Base-by-base conservation (phyloP, 2,888 invertebrate species). In the Actias luna region DNA sequence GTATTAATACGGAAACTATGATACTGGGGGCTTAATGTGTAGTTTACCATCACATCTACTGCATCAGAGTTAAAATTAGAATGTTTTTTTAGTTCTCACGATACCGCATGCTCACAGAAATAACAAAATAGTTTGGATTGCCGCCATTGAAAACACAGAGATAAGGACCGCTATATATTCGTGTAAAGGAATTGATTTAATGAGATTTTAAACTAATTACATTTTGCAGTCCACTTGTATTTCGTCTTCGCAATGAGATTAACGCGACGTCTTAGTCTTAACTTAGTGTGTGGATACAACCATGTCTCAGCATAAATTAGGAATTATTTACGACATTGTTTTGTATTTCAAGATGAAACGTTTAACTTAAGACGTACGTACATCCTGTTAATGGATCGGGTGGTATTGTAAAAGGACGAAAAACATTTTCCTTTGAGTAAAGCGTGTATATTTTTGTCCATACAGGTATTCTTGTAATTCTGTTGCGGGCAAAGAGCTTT, bases 181-280 rank as follows among this genome's bases (percentile, higher is more conserved):
- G 87, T 88, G 89, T 88, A 78, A 85, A 84, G 85, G 84, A 88
- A 88, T 89, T 89, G 90, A 90, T 90, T 90, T 89, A 91, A 85
- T 84, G 84, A 84, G 83, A 86, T 84, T 84, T 86, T 88, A 86
- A 89, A 85, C 83, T 89, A 90, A 91, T 90, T 90, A 84, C 84
- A 89, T 86, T 84, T 84, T 84, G 82, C 82, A 82, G 81, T 87
- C 78, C 80, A 82, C 80, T 84, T 83, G 81, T 80, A 80, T 87
- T 85, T 82, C 79, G 80, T 80, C 80, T 82, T 76, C 73, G 73
- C 71, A 69, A 67, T 74, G 75, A 86, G 84, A 89, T 85, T 83
- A 84, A 86, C 72, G 76, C 68, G 62, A 69, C 65, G 72, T 79
- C 71, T 72, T 71, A 71, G 76, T 73, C 75, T 79, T 78, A 79